A percentile compares a stretch with the other conserved stretches of the same genome.
These are phyloP conservation scores for Notothenia coriiceps DNA, from an alignment of 2,113 vertebrate species.

Conservation along the genomic window DNA sequence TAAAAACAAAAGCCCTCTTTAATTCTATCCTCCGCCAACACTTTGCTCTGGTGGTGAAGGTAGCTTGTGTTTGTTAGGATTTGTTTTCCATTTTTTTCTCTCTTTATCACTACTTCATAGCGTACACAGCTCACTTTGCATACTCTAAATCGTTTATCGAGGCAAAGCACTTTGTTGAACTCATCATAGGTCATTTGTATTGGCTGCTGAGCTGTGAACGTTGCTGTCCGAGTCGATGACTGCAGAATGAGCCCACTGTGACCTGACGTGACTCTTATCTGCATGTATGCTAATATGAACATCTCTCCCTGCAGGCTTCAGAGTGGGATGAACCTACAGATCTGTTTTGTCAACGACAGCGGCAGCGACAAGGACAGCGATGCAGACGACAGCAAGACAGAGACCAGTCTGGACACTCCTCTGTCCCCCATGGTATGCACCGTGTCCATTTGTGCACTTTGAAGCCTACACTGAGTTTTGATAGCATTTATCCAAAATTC, in stretches of 20 bases:
- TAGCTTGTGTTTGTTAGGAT: background rate
- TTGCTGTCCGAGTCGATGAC: conserved; percentile 17
- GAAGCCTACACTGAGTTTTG: background rate
- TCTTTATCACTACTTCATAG: background rate
- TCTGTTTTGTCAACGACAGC: conserved; percentile 98
- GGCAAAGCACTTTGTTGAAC: conserved; percentile 1
- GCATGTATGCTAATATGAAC: conserved; percentile 26
- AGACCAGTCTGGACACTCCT: conserved; percentile 97
- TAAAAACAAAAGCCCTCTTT: conserved; percentile 57
- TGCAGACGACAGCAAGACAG: conserved; percentile 97
- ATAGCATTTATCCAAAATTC: conserved; percentile 4
- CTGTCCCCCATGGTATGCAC: conserved; percentile 93
- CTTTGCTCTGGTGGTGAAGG: conserved; percentile 12
- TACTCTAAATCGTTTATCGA: background rate
- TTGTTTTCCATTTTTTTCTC: background rate
- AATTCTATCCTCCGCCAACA: conserved; percentile 13
- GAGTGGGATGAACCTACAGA: conserved; percentile 99
- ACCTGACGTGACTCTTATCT: conserved; percentile 21
- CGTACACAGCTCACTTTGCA: background rate
- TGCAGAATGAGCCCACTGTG: background rate
- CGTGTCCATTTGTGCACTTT: background rate
- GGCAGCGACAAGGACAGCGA: conserved; percentile 99
- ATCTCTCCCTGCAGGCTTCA: conserved; percentile 86
- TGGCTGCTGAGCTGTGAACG: conserved; percentile 4
- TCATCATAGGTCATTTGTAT: conserved; percentile 13